Percentiles rank a stretch among this genome's conserved stretches.
phyloP scores from a whole-genome alignment of 2,888 invertebrate species.

The Metacarcinus magister region DNA sequence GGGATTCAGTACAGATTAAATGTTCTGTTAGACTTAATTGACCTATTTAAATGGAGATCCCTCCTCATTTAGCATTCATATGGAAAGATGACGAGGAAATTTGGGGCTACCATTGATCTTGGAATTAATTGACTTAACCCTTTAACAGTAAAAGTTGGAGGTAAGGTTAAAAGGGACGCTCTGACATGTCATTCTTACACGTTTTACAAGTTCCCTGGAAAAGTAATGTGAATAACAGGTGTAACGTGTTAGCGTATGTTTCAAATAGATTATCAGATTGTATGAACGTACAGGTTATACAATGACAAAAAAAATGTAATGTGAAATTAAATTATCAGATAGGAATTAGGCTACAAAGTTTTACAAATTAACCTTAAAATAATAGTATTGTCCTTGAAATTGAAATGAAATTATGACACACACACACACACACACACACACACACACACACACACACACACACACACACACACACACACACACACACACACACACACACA shows the following conservation, averaged over 20 bases:
- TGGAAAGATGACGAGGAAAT: conserved; percentile 56
- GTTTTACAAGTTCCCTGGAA: background rate
- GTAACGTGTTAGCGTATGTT: background rate
- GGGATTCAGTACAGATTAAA: conserved; percentile 54
- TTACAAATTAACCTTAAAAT: too few species aligned
- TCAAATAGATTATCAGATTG: too few species aligned
- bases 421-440: conserved; percentile 8
- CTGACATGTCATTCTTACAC: background rate
- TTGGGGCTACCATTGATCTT: background rate
- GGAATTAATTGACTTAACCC: background rate
- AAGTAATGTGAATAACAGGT: background rate
- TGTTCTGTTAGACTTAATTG: conserved; percentile 52
- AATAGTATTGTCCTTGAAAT: too few species aligned
- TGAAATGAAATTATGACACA: background rate
- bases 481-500: conserved; percentile 26
- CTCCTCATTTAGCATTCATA: conserved; percentile 52
- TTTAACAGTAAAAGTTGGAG: background rate
- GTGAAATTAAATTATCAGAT: background rate
- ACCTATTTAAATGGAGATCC: conserved; percentile 66
- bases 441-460: conserved; percentile 26
- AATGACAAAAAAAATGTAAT: background rate
- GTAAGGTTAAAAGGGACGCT: background rate
- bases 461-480: conserved; percentile 26
- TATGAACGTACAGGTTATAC: too few species aligned
- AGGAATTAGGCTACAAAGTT: background rate